These are phyloP conservation scores for Petromus typicus DNA, from an alignment of 2,113 vertebrate genomes.

Conservation along the genomic window DNA sequence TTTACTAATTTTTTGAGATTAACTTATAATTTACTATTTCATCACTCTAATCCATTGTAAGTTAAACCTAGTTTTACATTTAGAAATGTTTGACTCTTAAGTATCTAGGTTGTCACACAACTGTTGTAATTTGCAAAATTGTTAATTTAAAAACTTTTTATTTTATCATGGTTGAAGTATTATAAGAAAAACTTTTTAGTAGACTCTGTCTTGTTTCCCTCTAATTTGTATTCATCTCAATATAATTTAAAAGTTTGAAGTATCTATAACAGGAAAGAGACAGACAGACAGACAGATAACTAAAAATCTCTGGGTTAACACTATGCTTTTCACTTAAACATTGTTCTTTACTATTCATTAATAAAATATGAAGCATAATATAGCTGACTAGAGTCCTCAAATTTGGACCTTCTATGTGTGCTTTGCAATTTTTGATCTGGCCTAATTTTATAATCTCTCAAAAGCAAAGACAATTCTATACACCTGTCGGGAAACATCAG, in stretches of 20 bases:
- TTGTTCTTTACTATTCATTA: too few relatives aligned
- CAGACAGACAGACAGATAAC: background rate
- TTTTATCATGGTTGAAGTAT: background rate
- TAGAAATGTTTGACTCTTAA: background rate
- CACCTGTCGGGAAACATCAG: background rate
- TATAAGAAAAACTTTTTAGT: background rate
- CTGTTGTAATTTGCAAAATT: background rate
- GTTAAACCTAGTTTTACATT: background rate
- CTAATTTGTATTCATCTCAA: background rate
- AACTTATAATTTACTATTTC: background rate
- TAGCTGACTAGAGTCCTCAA: background rate
- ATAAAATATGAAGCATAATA: background rate
- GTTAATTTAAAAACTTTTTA: background rate
- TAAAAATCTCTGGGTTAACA: background rate
- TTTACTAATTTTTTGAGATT: background rate
- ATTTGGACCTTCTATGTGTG: background rate
- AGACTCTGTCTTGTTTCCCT: background rate
- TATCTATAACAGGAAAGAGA: background rate
- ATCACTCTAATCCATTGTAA: background rate
- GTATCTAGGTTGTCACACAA: background rate
- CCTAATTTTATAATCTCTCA: too few relatives aligned
- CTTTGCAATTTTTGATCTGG: background rate
- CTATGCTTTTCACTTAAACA: background rate
- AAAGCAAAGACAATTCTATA: background rate
- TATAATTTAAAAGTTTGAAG: background rate